Base-by-base conservation (phyloP, 1,140 invertebrate genomes). In the Geopemphigus sp. region DNA sequence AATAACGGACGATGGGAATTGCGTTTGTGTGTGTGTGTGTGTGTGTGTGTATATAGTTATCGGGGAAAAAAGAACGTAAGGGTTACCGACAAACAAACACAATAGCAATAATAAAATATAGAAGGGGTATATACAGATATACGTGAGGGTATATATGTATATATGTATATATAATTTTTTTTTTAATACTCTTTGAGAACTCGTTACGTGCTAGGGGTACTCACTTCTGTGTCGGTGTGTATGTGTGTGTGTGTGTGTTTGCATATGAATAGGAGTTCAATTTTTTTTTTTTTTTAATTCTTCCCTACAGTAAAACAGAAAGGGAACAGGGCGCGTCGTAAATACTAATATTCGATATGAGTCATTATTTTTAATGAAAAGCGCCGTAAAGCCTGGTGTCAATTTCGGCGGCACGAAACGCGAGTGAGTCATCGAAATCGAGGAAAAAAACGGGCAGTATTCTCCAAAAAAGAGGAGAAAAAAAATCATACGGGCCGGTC, bases 361-460 rank as follows among this genome's bases (percentile, higher is more conserved):
- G 74, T 78, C 74, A 78, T 78, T 78, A 78, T 78, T 78, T 78
- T 78, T 63, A 78, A 78, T 78, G 74, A 78, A 78, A 78, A 78
- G 53, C 39, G 29, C 47, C 39, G 57, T 50, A 61, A 45, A 61
- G 74, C 74, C 74, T 15, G 74, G 74, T 78, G 74, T 61, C 74
- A 26, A 61, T 78, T 61, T 78, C 59, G 57, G 57, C 11, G 26
- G 72, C 68, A 54, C 68, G 68, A 29, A 54, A 54, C 50, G 17
- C 54, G 32, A 15, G 74, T 78, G 74, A 78, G 39, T 78, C 74
- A 78, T 59, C 72, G 56, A 22, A 59, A 59, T n/a, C 32, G 32
- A 39, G 15, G 54, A 57, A 59, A 57, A 76, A 24, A 22, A 66
- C 19, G 32, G n/a, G n/a, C n/a, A n/a, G n/a, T n/a, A n/a, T n/a